Evolutionary conservation across 2,113 vertebrate species (phyloP), one percentile per base, ranked within the genome.

Genomic region (Recurvirostra avosetta): DNA sequence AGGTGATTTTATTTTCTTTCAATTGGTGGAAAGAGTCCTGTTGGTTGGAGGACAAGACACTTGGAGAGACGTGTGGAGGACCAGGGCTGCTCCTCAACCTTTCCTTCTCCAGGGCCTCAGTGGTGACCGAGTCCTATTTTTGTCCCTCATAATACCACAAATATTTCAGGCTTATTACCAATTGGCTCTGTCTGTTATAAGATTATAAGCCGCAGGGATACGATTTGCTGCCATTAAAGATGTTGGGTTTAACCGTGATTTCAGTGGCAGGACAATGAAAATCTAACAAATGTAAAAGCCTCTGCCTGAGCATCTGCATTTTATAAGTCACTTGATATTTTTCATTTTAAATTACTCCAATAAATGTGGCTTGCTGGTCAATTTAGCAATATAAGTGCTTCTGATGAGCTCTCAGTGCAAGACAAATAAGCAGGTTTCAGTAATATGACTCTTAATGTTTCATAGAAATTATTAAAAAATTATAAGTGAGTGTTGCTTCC

Each of bases 391-490:
- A 22, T 41, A 85, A 95, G 79, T 78, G 83, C 72, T 94, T 70
- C 76, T 92, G 80, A 52, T 59, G 82, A 86, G 80, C 76, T 73
- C 83, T 81, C 77, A 36, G 66, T 17, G 71, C 66, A 86, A 94
- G 82, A 65, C 32, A 91, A 94, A 87, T 58, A 76, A 93, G 77
- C 36, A 73, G 59, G 63, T 86, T 92, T 92, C 78, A 63, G 82
- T 49, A 79, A 75, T 52, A 55, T n/a, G 32, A 76, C 34, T 92
- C 13, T 27, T 27, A 77, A 43, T 9, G 21, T 90, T 95, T 79
- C 73, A 58, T 11, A 72, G 68, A 75, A 79, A 92, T 96, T 66
- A 94, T 92, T 92, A 47, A 88, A 95, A 92, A 84, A n/a, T 67
- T 80, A 41, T 70, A 79, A 90, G 27, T 10, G 20, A 87, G 77